phyloP scores from a whole-genome alignment of 2,797 vertebrate genomes.

The Pteropus rufus region DNA sequence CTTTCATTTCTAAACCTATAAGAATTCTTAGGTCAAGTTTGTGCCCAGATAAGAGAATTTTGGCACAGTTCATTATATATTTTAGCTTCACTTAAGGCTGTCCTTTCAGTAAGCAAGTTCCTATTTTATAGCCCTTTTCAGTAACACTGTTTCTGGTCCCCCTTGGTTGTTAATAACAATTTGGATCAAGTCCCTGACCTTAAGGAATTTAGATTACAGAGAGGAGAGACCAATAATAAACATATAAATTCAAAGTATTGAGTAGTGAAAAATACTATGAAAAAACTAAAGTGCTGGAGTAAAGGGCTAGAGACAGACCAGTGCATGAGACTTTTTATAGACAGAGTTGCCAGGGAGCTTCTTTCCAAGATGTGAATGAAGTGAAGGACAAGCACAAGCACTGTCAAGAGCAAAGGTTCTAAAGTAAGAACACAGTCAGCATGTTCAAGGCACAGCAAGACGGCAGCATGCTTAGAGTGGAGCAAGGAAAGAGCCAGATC shows the following conservation, averaged over 20 bases:
- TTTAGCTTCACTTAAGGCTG: neutral
- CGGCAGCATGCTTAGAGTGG: neutral
- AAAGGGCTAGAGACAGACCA: neutral
- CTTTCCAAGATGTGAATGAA: neutral
- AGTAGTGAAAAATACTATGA: neutral
- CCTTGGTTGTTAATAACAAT: slow-evolving; percentile 4
- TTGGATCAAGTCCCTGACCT: neutral
- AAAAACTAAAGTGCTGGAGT: neutral
- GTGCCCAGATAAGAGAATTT: neutral
- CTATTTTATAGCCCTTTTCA: neutral
- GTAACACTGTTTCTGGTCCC: neutral
- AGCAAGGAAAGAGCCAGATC: neutral
- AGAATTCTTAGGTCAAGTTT: slow-evolving; percentile 27
- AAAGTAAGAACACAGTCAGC: neutral
- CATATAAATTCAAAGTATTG: neutral
- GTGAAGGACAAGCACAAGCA: neutral
- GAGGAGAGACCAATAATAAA: neutral
- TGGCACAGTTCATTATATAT: slow-evolving; percentile 1
- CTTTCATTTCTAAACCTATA: slow-evolving; percentile 33
- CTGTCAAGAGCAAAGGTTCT: neutral
- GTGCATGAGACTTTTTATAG: neutral
- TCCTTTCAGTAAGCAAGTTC: neutral
- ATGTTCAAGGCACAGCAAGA: neutral
- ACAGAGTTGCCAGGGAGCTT: neutral
- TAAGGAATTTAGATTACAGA: neutral